Base-by-base conservation (phyloP, 2,888 invertebrate species). In the Zhengitettix transpicula region DNA sequence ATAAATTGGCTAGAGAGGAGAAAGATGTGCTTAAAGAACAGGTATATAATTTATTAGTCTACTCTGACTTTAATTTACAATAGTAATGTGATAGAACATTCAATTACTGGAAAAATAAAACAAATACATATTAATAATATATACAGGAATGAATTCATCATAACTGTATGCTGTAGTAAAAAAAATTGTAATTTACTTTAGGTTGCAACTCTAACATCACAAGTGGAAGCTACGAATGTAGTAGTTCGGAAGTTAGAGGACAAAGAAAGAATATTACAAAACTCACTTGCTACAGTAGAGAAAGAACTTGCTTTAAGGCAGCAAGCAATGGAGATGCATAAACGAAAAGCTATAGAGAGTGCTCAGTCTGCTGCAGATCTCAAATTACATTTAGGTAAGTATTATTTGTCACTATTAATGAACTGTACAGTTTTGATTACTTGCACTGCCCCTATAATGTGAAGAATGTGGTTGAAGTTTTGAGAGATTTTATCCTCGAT, bases 271-370 rank as follows among this genome's bases (percentile, higher is more conserved):
- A 81, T 95, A 61, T 76, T 98, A 61, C 94, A 95, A 71, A 90
- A 90, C 69, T 93, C 91, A 54, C 80, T 98, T 57, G 85, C 90
- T 0, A 91, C 92, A 1, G 89, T 92, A 5, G 97, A 98, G 74
- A 97, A 97, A 72, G 97, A 98, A 73, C 77, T 96, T 64, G 80
- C 92, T 59, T 74, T 96, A 61, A 79, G 96, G 1, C 95, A 97
- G 70, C 96, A 96, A 73, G 92, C 96, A 1, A 89, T 95, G 89
- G 98, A 98, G 75, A 89, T 95, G 87, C 94, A 97, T 74, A 97
- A 96, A 71, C 79, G 97, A 41, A 98, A 98, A 75, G 96, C 97
- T 0, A 93, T 97, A 63, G 98, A 98, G 75, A 91, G 90, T 60
- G 93, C 97, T 0, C 98, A 98, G 74, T 93, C 94, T 10, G 95